Conservation (phyloP, 2,797 vertebrate species). For the Pteropus rufus region DNA sequence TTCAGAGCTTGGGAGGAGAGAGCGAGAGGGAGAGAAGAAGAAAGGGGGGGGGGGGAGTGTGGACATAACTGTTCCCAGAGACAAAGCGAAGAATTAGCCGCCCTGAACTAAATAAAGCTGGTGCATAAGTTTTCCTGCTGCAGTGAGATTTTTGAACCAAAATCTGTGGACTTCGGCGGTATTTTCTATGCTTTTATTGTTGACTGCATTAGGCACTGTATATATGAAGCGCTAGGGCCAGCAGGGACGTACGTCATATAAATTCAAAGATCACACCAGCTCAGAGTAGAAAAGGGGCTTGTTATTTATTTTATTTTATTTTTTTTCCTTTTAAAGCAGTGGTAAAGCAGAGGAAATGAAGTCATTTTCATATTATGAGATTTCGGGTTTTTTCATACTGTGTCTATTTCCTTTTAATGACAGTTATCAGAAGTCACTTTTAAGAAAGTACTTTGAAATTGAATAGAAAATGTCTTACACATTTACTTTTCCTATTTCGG, state of each 20-base stretch:
- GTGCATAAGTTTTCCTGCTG: neutral
- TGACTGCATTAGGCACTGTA: neutral
- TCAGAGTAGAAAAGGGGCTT: neutral
- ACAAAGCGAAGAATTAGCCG: neutral
- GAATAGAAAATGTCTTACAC: neutral
- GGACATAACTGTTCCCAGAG: neutral
- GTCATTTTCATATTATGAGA: neutral
- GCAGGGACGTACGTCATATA: neutral
- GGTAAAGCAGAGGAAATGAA: neutral
- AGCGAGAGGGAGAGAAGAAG: no score
- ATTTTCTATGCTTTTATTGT: neutral
- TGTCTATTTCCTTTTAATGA: conserved; percentile 9
- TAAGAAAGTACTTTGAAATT: conserved; percentile 31
- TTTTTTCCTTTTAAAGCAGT: neutral
- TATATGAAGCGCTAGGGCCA: neutral
- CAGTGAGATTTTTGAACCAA: neutral
- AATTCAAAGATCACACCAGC: neutral
- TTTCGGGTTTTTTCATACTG: neutral
- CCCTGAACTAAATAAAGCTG: neutral
- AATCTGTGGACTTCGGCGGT: neutral
- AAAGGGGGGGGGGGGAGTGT: no score
- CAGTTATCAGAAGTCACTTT: conserved; percentile 33
- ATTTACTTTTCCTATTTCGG: neutral
- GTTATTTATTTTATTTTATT: neutral
- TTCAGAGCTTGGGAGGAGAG: neutral